These are phyloP conservation scores for Listrodromus nycthemerus DNA, from an alignment of 2,888 invertebrate species.

Conservation along the genomic window DNA sequence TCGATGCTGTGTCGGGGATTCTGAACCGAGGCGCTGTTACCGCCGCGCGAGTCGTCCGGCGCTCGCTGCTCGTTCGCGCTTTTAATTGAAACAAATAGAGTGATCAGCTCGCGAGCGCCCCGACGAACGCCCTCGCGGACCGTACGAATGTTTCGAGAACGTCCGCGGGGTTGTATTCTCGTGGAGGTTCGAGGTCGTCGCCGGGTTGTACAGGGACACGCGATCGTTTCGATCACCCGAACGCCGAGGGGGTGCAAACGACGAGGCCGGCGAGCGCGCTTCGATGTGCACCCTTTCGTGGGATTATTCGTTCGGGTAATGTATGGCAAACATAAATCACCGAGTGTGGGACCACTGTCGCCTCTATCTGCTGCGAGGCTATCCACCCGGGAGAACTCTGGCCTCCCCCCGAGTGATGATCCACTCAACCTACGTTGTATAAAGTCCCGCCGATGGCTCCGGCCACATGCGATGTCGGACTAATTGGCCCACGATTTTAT, in stretches of 20 bases:
- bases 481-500: conserved; percentile 36
- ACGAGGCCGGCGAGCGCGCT: conserved; percentile 16
- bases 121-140: conserved; percentile 50
- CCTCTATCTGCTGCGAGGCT: conserved; percentile 28
- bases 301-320: conserved; percentile 83
- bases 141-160: conserved; percentile 30
- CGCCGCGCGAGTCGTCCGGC: neutral
- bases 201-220: conserved; percentile 42
- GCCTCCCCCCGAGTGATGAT: conserved; percentile 46
- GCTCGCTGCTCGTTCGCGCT: conserved; percentile 61
- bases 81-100: conserved; percentile 83
- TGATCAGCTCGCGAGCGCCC: conserved; percentile 76
- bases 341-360: conserved; percentile 58
- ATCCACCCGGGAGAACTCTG: conserved; percentile 52
- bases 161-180: conserved; percentile 42
- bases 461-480: conserved; percentile 21
- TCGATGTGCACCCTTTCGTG: conserved; percentile 79
- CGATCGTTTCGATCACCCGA: conserved; percentile 55
- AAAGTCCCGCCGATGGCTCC: conserved; percentile 7
- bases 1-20: conserved; percentile 33
- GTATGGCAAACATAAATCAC: conserved; percentile 76
- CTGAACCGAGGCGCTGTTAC: conserved; percentile 16
- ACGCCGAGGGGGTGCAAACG: conserved; percentile 68
- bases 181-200: conserved; percentile 54
- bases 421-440: conserved; percentile 33